Conservation (phyloP, 2,797 vertebrate genomes). For the Orientallactaga sibirica region DNA sequence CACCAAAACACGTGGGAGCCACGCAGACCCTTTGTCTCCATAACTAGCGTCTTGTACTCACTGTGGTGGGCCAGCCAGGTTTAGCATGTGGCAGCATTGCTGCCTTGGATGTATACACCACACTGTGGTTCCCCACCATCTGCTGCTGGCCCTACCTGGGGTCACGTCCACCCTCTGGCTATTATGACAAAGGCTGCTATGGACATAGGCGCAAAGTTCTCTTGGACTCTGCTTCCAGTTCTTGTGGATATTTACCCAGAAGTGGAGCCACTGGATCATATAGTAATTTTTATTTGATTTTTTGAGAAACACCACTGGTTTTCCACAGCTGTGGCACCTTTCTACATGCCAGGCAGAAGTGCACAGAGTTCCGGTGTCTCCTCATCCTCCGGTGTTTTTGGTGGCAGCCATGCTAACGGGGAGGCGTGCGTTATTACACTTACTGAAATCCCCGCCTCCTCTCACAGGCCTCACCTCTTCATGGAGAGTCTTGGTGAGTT, state of each 20-base stretch:
- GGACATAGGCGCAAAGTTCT: rapidly evolving
- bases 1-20: not conserved
- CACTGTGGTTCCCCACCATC: rapidly evolving
- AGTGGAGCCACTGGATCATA: not conserved
- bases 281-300: not conserved
- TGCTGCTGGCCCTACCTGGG: rapidly evolving
- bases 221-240: not conserved
- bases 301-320: not conserved
- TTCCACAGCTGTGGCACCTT: rapidly evolving
- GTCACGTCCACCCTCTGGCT: too few relatives aligned
- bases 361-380: not conserved
- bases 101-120: not conserved
- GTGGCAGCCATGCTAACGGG: not conserved
- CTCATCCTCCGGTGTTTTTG: not conserved
- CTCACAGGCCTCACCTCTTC: rapidly evolving
- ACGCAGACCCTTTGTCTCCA: not conserved
- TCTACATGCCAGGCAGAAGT: too few relatives aligned
- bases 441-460: not conserved
- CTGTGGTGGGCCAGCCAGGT: rapidly evolving
- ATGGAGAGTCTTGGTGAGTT: not conserved
- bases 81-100: not conserved
- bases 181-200: rapidly evolving
- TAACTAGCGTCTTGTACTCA: not conserved
- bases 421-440: not conserved
- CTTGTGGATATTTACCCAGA: not conserved